phyloP scores from a whole-genome alignment of 2,113 vertebrate genomes.

The Zingel zingel region DNA sequence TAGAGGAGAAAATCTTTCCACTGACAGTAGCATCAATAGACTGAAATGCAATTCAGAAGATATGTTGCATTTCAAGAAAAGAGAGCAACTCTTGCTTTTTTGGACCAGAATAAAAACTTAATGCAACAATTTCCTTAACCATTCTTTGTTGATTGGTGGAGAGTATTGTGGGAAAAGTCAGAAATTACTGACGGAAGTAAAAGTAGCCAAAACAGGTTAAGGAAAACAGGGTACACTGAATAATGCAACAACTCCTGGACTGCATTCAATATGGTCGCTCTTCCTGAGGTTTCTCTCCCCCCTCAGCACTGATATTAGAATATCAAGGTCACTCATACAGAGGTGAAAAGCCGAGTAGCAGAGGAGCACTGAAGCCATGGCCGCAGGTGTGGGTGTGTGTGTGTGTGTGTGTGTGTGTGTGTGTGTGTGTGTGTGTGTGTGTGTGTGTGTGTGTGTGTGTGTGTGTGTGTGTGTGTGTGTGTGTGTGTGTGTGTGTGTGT shows the following conservation, averaged over 20 bases:
- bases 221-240: not conserved
- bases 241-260: not conserved
- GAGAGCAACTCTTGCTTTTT: constrained; percentile 9
- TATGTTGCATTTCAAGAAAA: constrained; percentile 23
- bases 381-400: too few species aligned
- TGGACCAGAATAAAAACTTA: not conserved
- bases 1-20: constrained; percentile 28
- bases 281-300: not conserved
- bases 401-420: too few species aligned
- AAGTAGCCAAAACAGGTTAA: constrained; percentile 36
- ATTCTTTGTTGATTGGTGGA: constrained; percentile 3
- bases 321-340: too few species aligned
- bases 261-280: not conserved
- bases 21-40: constrained; percentile 35
- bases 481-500: too few species aligned
- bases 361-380: too few species aligned
- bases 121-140: constrained; percentile 14
- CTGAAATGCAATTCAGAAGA: constrained; percentile 13
- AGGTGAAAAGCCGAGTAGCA: too few species aligned
- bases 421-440: too few species aligned
- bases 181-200: not conserved
- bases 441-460: too few species aligned
- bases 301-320: too few species aligned
- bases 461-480: too few species aligned
- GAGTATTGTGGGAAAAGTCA: constrained; percentile 39